Conservation (phyloP, 2,797 vertebrate genomes). For the Aldrovandia affinis region DNA sequence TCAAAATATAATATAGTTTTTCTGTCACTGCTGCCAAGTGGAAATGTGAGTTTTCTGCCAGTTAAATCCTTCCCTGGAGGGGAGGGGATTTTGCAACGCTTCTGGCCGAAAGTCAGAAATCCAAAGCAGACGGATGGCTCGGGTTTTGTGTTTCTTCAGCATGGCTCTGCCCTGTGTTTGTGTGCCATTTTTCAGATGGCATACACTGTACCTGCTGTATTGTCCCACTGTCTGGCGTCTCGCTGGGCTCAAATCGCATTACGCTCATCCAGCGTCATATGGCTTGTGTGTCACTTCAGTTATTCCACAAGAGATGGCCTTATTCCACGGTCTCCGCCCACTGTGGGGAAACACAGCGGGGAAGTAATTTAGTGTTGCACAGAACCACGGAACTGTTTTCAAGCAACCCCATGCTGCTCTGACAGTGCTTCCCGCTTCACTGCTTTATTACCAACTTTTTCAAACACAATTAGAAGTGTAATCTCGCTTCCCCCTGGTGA, state of each 20-base stretch:
- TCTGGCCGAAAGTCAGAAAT: constrained; percentile 22
- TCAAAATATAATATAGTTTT: neutral
- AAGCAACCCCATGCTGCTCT: constrained; percentile 24
- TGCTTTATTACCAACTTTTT: constrained; percentile 9
- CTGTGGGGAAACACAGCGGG: constrained; percentile 29
- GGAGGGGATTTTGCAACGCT: constrained; percentile 35
- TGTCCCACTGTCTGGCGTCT: neutral
- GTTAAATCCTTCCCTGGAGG: constrained; percentile 8
- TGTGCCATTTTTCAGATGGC: neutral
- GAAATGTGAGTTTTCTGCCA: constrained; percentile 39
- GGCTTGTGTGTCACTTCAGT: constrained; percentile 45
- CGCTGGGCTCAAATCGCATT: constrained; percentile 38
- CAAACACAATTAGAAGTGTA: constrained; percentile 7
- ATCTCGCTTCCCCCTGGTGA: neutral
- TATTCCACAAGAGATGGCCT: constrained; percentile 35
- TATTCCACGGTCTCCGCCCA: neutral
- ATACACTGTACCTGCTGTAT: neutral
- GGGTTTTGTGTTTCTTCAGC: neutral
- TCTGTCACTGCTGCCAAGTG: constrained; percentile 34
- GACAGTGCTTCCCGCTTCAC: constrained; percentile 9
- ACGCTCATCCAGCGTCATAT: constrained; percentile 28
- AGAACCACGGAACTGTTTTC: constrained; percentile 20
- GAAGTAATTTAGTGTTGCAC: constrained; percentile 38
- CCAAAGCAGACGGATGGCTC: neutral
- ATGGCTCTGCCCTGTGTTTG: constrained; percentile 23